Evolutionary conservation across 2,113 vertebrate genomes (phyloP).

Genomic region (Perca fluviatilis): DNA sequence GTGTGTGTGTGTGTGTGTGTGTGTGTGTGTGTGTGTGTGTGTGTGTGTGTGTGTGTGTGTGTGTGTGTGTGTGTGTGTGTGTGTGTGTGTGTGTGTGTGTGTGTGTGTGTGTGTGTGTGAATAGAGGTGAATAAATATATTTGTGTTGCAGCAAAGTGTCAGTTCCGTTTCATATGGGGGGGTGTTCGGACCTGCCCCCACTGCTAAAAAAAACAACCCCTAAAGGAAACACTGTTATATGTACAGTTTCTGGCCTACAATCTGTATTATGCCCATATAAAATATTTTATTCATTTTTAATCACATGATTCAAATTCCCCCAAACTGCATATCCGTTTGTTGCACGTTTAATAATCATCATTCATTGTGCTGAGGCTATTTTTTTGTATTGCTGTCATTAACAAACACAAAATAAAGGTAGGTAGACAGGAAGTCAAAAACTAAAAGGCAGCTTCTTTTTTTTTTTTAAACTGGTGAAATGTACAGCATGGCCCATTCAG

Average conservation of each 20-base stretch:
- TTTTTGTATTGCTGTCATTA: slow-evolving; percentile 32
- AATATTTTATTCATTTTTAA: slow-evolving; percentile 6
- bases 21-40: no score
- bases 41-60: no score
- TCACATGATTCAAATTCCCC: background rate
- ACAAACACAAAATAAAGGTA: slow-evolving; percentile 44
- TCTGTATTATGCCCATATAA: background rate
- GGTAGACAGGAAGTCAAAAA: slow-evolving; percentile 41
- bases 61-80: no score
- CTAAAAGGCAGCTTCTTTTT: slow-evolving; percentile 13
- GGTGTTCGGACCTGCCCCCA: no score
- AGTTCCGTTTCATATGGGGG: no score
- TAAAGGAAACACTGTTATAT: no score
- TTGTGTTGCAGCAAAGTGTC: no score
- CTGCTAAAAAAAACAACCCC: no score
- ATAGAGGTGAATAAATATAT: no score
- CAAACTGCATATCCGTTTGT: slow-evolving; percentile 13
- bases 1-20: no score
- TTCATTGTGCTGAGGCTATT: slow-evolving; percentile 31
- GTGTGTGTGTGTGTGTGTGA: no score
- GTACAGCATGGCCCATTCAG: background rate
- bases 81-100: no score
- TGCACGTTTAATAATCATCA: slow-evolving; percentile 19
- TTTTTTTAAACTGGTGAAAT: slow-evolving; percentile 17
- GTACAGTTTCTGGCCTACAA: background rate